Evolutionary conservation across 2,113 vertebrate species (phyloP).

Genomic region (Mormyrus iriodes): DNA sequence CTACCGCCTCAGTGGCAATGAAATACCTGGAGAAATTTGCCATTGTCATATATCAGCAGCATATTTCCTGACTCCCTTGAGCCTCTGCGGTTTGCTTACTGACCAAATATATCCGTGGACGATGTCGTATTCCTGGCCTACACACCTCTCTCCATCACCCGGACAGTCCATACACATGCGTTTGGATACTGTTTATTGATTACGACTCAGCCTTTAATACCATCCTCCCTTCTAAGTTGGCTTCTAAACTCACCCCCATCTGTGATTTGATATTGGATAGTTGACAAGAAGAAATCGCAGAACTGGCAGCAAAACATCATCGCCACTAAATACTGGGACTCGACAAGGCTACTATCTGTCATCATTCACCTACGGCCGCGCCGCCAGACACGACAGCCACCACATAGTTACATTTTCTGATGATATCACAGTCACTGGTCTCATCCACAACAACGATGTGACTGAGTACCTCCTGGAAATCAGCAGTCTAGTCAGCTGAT

Average conservation of each 20-base stretch:
- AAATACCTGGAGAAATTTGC: not conserved
- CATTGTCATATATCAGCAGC: not conserved
- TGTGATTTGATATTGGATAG: too few species aligned
- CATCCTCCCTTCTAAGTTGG: not conserved
- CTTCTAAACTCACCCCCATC: not conserved
- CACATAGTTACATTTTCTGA: too few species aligned
- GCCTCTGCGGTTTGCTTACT: not conserved
- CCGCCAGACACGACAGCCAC: too few species aligned
- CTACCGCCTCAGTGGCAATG: not conserved
- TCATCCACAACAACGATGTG: too few species aligned
- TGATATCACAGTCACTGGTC: too few species aligned
- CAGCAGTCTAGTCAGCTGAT: too few species aligned
- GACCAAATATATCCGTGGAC: not conserved
- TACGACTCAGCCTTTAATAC: not conserved
- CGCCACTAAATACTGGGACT: not conserved
- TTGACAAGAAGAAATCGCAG: too few species aligned
- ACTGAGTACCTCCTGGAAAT: too few species aligned
- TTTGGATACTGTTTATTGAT: not conserved
- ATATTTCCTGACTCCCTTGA: not conserved
- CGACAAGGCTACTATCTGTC: too few species aligned
- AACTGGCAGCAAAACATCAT: too few species aligned
- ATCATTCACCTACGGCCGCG: too few species aligned
- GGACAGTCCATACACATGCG: not conserved
- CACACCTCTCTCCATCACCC: not conserved
- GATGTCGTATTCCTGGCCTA: not conserved